Percentiles rank a stretch among this genome's conserved stretches.
Evolutionary conservation across 2,888 invertebrate genomes (phyloP).

Genomic region (Leptopilina myrica): DNA sequence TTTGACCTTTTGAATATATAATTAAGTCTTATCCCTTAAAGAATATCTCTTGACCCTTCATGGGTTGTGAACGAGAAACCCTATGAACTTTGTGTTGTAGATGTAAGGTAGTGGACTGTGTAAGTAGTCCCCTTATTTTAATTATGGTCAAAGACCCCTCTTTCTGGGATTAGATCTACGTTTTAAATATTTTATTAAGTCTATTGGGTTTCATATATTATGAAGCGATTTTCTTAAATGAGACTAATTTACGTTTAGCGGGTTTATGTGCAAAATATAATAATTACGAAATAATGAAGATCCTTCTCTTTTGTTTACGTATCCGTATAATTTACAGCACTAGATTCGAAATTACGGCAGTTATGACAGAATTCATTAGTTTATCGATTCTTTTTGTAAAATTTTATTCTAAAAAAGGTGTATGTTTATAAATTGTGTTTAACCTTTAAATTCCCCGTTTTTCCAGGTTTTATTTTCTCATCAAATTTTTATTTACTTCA

Average conservation of each 20-base stretch:
- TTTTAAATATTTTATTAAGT: constrained; percentile 7
- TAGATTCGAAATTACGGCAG: too few species aligned
- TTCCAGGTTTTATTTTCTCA: too few species aligned
- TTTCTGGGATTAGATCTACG: neutral
- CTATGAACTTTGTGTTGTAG: neutral
- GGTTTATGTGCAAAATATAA: neutral
- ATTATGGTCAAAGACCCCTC: constrained; percentile 9
- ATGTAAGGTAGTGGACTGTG: neutral
- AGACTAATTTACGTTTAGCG: neutral
- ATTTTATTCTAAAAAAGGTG: too few species aligned
- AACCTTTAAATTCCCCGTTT: too few species aligned
- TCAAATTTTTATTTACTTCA: too few species aligned
- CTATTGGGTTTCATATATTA: neutral
- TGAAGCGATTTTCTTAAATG: neutral
- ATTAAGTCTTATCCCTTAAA: constrained; percentile 19
- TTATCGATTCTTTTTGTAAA: too few species aligned
- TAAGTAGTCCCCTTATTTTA: neutral
- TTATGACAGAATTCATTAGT: too few species aligned
- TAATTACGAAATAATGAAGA: constrained; percentile 6
- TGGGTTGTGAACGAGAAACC: neutral
- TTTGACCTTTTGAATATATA: neutral
- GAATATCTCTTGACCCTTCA: constrained; percentile 10
- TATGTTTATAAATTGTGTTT: too few species aligned
- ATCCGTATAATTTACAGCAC: too few species aligned
- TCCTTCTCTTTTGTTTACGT: neutral